Base-by-base conservation (phyloP, 2,113 vertebrate genomes). In the Nothobranchius furzeri region DNA sequence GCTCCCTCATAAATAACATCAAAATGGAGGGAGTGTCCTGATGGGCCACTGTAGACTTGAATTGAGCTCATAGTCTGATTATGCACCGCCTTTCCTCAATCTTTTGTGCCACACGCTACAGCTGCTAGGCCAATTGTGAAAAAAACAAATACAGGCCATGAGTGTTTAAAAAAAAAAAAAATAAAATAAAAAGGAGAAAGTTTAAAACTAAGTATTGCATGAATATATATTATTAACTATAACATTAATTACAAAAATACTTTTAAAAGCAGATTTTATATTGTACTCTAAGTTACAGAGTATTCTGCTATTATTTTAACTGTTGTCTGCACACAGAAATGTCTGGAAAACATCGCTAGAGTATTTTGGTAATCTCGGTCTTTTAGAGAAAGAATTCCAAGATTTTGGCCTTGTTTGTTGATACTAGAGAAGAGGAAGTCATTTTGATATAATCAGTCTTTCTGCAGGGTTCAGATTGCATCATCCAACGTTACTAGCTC, bases 1-100 rank as follows among this genome's bases (percentile, higher is more conserved):
- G 92, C 86, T 90, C 79, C 85, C 87, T 89, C 88, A 90, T 88
- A 92, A 92, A 93, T 90, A 92, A 92, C 87, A 90, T 88, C 87
- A 88, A 91, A 91, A 91, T 87, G 88, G 87, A 91, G 83, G 87
- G 83, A 85, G 88, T 84, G 86, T 86, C 87, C 81, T 74, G 85
- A 88, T 85, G 51, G 85, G 80, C 87, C 84, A 86, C 87, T 86
- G 87, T 86, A 86, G 82, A 75, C 78, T 83, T 76, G 82, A 85
- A 82, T 59, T 69, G 82, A 64, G 70, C 81, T 81, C 74, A 70
- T 37, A 71, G 78, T 78, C 78, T 84, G 65, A 86, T 87, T 85
- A 87, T 70, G 72, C 78, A 59, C 75, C 43, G 75, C 84, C 79
- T 83, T 74, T 70, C 76, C 82, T 64, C 60, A 78, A 63, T 73